Evolutionary conservation across 2,797 vertebrate species (phyloP), one percentile per base, ranked within the genome.

Genomic region (Cynodonichthys magdalenae): DNA sequence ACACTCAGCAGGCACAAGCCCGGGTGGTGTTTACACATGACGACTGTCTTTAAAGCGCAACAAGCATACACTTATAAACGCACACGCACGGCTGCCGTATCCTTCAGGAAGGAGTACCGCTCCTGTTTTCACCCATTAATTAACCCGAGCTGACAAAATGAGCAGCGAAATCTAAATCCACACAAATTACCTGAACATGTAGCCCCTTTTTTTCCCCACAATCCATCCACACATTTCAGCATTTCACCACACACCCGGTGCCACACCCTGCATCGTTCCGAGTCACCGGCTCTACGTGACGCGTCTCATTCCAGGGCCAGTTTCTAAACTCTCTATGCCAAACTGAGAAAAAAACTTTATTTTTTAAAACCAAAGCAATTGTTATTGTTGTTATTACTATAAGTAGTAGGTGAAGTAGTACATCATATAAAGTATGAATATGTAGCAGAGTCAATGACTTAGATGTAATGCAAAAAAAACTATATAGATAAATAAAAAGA

Each of bases 321-420:
- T 88, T 88, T 90, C 75, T 89, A 90, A 90, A 90, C 90, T 92
- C 89, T 94, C 91, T 92, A 94, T 94, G 94, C 93, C 93, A 94
- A 94, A 93, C 90, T 89, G 85, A 88, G 79, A 74, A 69, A 80
- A 83, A 85, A 80, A 80, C 3, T 3, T 92, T 93, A 91, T 93
- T 94, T 94, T 93, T 92, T 89, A 93, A 94, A 94, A 94, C 93
- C 94, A 94, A 94, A 94, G 94, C 92, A 93, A 94, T 93, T 92
- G 84, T 91, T 87, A 82, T 89, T 76, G 74, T 89, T 89, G 83
- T 87, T 89, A 86, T 88, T 84, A 79, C 69, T 88, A 89, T 89
- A 80, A 84, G 86, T 91, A 80, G 83, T 88, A 70, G 75, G 76
- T 83, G 69, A 88, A 76, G 54, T 89, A 86, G 82, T 82, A 77